Evolutionary conservation across 2,113 vertebrate species (phyloP).

Genomic region (Myotis yumanensis): DNA sequence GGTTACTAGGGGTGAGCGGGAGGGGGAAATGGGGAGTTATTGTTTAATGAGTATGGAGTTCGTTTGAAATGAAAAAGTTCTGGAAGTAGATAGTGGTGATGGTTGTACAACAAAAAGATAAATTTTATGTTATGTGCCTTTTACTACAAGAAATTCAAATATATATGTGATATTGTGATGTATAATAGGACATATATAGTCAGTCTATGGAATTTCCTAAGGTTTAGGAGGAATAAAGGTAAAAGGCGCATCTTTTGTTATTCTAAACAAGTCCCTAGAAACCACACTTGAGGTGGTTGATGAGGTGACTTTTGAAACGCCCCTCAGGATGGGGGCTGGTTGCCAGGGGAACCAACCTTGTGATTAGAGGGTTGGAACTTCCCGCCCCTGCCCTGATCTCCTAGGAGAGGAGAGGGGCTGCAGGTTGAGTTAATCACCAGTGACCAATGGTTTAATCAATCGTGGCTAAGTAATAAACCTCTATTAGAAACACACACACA

Average conservation of each 20-base stretch:
- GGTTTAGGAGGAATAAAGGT: not conserved
- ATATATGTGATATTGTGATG: not conserved
- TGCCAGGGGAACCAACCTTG: not conserved
- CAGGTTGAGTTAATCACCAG: not conserved
- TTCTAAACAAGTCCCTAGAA: not conserved
- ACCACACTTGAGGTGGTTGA: not conserved
- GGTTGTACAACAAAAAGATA: not conserved
- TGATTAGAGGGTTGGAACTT: not conserved
- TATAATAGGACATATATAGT: not conserved
- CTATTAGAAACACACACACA: not conserved
- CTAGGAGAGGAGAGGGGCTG: not conserved
- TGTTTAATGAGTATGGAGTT: not conserved
- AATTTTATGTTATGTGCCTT: not conserved
- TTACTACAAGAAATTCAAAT: constrained; percentile 25
- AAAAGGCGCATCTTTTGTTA: not conserved
- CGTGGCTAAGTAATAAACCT: not conserved
- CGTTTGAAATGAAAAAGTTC: not conserved
- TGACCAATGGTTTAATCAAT: not conserved
- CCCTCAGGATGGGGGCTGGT: not conserved
- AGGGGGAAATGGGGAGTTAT: not conserved
- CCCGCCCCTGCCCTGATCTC: not conserved
- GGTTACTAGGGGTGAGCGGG: not conserved
- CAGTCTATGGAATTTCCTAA: not conserved
- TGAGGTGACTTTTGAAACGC: not conserved
- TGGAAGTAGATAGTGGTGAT: not conserved